Percentiles rank a stretch among this genome's conserved stretches.
Conservation (phyloP, 2,113 vertebrate species). For the Pachycephala philippinensis region DNA sequence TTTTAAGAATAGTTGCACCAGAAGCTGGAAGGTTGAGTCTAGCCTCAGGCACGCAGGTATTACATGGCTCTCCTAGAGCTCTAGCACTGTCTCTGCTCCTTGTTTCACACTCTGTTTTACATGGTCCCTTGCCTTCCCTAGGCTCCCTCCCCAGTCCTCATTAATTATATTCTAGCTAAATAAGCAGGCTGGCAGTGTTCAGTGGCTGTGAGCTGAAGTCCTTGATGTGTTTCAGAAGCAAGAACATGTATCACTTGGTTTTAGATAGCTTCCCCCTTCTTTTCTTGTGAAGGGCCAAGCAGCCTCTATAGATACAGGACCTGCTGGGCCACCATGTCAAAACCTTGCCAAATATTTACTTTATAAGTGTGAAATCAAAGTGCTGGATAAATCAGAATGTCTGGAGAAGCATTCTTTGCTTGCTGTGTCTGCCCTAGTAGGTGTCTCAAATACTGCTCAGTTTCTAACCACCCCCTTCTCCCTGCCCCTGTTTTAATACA, state of each 20-base stretch:
- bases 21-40: slow-evolving; percentile 24
- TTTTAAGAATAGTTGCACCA: background rate
- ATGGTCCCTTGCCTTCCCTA: background rate
- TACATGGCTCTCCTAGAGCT: background rate
- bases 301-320: slow-evolving; percentile 7
- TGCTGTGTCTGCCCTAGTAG: slow-evolving; percentile 52
- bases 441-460: slow-evolving; percentile 15
- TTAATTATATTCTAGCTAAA: slow-evolving; percentile 30
- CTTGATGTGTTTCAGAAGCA: slow-evolving; percentile 29
- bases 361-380: slow-evolving; percentile 59
- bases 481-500: slow-evolving; percentile 23
- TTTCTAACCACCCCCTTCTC: background rate
- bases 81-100: background rate
- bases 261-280: background rate
- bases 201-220: slow-evolving; percentile 17
- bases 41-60: background rate
- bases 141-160: background rate
- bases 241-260: slow-evolving; percentile 22
- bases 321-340: slow-evolving; percentile 16
- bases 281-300: slow-evolving; percentile 3
- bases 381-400: slow-evolving; percentile 65
- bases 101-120: background rate
- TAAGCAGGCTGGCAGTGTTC: slow-evolving; percentile 10
- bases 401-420: slow-evolving; percentile 58
- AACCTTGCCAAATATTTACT: slow-evolving; percentile 66